Conservation (phyloP, 2,797 vertebrate genomes). For the Chaunax sp. region DNA sequence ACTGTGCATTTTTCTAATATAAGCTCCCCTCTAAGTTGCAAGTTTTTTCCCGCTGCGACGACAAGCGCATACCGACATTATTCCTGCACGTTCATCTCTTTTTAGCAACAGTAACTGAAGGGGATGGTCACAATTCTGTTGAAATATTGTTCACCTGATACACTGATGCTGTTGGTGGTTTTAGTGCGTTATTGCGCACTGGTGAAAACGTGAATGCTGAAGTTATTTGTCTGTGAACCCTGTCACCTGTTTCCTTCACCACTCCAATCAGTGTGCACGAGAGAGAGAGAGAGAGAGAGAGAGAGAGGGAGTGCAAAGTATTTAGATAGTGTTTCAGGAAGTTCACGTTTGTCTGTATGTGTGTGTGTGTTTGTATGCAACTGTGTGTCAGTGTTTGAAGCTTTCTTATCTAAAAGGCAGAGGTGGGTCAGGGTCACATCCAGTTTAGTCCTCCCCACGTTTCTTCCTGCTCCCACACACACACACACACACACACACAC, state of each 20-base stretch:
- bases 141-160: neutral
- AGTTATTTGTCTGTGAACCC: too few species aligned
- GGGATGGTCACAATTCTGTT: too few species aligned
- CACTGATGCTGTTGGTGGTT: neutral
- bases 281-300: neutral
- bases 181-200: too few species aligned
- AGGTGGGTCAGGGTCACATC: slow-evolving; percentile 66
- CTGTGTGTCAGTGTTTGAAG: slow-evolving; percentile 32
- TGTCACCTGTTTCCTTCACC: slow-evolving; percentile 29
- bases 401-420: slow-evolving; percentile 57
- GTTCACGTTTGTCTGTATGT: slow-evolving; percentile 21
- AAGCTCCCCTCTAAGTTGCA: too few species aligned
- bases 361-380: neutral
- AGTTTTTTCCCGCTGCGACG: too few species aligned
- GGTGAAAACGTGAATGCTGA: too few species aligned
- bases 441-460: slow-evolving; percentile 44
- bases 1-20: too few species aligned
- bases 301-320: neutral
- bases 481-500: neutral
- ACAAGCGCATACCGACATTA: too few species aligned
- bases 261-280: neutral
- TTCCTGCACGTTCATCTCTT: too few species aligned
- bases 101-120: too few species aligned
- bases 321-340: slow-evolving; percentile 42
- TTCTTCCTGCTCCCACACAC: slow-evolving; percentile 40